Percentiles rank a stretch among this genome's conserved stretches.
These are phyloP conservation scores for Bucorvus abyssinicus DNA, from an alignment of 2,797 vertebrate species.

Conservation along the genomic window DNA sequence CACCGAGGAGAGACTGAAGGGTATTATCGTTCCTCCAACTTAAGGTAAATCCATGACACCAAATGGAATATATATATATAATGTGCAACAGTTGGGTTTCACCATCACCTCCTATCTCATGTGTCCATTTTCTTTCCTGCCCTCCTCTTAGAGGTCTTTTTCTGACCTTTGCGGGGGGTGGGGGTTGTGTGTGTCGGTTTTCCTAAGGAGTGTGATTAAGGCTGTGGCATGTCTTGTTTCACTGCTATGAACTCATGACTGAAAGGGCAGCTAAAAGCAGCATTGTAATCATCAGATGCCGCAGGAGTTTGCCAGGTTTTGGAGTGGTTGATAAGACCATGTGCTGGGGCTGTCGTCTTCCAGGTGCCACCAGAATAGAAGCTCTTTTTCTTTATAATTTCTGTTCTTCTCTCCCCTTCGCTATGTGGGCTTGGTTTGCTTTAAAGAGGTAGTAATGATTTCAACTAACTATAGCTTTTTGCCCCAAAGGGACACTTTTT, in stretches of 20 bases:
- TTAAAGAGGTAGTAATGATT: neutral
- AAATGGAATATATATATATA: neutral
- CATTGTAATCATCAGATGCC: neutral
- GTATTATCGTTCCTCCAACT: neutral
- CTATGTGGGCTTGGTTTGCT: neutral
- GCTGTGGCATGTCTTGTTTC: constrained; percentile 11
- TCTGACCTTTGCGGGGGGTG: constrained; percentile 33
- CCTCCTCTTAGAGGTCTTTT: neutral
- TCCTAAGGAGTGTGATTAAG: constrained; percentile 25
- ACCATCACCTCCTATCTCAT: constrained; percentile 35
- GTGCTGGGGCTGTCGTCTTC: neutral
- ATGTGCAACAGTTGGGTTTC: neutral
- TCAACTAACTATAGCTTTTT: neutral
- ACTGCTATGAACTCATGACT: constrained; percentile 22
- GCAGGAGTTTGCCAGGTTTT: constrained; percentile 40
- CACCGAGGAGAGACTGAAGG: neutral
- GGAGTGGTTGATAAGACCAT: constrained; percentile 45
- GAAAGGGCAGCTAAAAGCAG: constrained; percentile 63
- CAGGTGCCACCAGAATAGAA: neutral
- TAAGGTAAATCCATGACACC: neutral
- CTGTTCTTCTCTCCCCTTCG: neutral
- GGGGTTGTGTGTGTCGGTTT: neutral
- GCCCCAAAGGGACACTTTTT: neutral
- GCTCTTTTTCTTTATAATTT: neutral
- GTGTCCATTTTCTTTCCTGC: neutral